phyloP scores from a whole-genome alignment of 1,140 invertebrate species.

The Micrasema minimum region DNA sequence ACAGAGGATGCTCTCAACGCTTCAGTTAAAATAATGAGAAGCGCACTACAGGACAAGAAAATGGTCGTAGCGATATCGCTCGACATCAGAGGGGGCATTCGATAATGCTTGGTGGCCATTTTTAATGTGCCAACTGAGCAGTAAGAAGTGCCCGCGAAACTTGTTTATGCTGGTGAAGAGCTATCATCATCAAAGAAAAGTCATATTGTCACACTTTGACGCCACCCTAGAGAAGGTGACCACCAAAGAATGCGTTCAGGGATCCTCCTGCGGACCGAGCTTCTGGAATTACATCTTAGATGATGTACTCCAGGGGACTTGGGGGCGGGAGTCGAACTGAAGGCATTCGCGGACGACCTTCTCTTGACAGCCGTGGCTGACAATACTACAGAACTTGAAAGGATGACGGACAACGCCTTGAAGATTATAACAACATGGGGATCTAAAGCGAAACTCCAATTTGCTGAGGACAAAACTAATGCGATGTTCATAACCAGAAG shows the following conservation, averaged over 20 bases:
- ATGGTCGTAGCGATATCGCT: conserved; percentile 26
- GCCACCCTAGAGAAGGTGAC: not conserved
- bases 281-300: conserved; percentile 28
- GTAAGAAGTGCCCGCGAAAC: conserved; percentile 29
- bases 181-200: not conserved
- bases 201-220: not conserved
- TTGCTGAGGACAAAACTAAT: not conserved
- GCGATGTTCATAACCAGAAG: conserved; percentile 6
- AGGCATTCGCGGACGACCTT: conserved; percentile 9
- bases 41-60: too few species aligned
- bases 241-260: conserved; percentile 2
- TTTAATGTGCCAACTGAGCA: conserved; percentile 32
- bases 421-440: too few species aligned
- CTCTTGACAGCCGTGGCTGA: conserved; percentile 4
- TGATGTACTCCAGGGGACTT: conserved; percentile 21
- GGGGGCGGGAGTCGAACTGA: not conserved
- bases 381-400: not conserved
- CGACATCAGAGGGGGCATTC: conserved; percentile 56
- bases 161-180: not conserved
- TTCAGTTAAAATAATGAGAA: too few species aligned
- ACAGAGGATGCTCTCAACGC: not conserved
- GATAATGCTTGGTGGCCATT: conserved; percentile 55
- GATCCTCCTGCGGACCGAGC: conserved; percentile 11
- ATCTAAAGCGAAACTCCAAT: not conserved
- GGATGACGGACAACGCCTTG: too few species aligned